phyloP scores from a whole-genome alignment of 2,113 vertebrate species.

The Danio rerio region DNA sequence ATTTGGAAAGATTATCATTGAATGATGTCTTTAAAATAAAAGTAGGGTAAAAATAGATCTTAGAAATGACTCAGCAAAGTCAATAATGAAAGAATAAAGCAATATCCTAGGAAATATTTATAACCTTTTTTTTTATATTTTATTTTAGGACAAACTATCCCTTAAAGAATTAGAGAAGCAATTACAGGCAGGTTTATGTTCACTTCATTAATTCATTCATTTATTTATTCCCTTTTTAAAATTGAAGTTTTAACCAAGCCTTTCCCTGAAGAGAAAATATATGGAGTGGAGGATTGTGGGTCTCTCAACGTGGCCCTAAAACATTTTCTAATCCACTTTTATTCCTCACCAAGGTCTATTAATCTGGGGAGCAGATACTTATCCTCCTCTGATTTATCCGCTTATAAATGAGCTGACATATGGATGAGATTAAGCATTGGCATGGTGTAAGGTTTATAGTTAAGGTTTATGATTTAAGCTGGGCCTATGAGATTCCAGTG shows the following conservation, averaged over 20 bases:
- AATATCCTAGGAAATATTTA: neutral
- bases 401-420: constrained; percentile 75
- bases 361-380: constrained; percentile 69
- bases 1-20: neutral
- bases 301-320: constrained; percentile 63
- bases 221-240: constrained; percentile 20
- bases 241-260: constrained; percentile 60
- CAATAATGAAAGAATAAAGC: neutral
- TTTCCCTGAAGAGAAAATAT: constrained; percentile 61
- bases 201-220: constrained; percentile 49
- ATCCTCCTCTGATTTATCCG: constrained; percentile 72
- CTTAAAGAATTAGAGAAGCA: neutral
- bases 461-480: constrained; percentile 67
- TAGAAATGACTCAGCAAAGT: neutral
- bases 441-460: constrained; percentile 68
- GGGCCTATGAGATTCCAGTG: constrained; percentile 45
- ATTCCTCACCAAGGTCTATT: constrained; percentile 71
- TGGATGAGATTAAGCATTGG: constrained; percentile 71
- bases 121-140: too few relatives aligned
- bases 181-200: constrained; percentile 12
- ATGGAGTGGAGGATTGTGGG: constrained; percentile 51
- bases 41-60: neutral
- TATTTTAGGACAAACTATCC: neutral
- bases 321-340: constrained; percentile 69
- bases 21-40: neutral